Conservation (phyloP, 92 coral and sea anemone species). For the Nematostella vectensis region DNA sequence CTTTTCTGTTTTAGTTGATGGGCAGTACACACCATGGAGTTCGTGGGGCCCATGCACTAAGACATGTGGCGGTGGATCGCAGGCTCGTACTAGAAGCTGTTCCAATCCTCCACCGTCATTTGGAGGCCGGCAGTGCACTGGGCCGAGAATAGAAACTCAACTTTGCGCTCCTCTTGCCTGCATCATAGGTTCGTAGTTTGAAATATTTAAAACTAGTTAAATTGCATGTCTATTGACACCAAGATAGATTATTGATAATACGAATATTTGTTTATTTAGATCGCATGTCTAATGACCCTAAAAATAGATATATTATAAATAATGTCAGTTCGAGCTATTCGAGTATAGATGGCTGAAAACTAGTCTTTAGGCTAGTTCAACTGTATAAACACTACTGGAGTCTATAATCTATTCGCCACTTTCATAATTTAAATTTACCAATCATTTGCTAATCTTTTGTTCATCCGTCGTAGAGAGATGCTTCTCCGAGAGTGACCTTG, state of each 20-base stretch:
- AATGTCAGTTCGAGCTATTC: too few relatives aligned
- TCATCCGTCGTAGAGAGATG: constrained; percentile 8
- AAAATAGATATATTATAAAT: too few relatives aligned
- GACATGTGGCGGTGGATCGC: constrained; percentile 59
- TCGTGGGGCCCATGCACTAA: constrained; percentile 34
- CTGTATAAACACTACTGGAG: too few relatives aligned
- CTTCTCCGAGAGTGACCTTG: constrained; percentile 36
- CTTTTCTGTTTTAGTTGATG: too few relatives aligned
- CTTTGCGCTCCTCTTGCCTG: constrained; percentile 35
- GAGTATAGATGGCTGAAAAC: too few relatives aligned
- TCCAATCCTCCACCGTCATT: constrained; percentile 44
- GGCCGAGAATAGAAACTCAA: constrained; percentile 10
- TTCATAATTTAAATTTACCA: too few relatives aligned
- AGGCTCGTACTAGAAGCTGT: constrained; percentile 42
- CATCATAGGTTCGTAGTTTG: background rate
- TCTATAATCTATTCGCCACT: too few relatives aligned
- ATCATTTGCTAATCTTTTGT: too few relatives aligned
- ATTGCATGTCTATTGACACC: background rate
- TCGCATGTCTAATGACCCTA: too few relatives aligned
- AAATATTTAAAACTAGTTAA: background rate
- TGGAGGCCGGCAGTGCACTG: constrained; percentile 36
- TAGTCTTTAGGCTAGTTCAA: too few relatives aligned
- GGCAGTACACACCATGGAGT: constrained; percentile 45
- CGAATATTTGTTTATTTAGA: too few relatives aligned
- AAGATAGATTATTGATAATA: too few relatives aligned